Percentiles rank a stretch among this genome's conserved stretches.
These are phyloP conservation scores for Sorex araneus DNA, from an alignment of 2,113 vertebrate species.

Conservation along the genomic window DNA sequence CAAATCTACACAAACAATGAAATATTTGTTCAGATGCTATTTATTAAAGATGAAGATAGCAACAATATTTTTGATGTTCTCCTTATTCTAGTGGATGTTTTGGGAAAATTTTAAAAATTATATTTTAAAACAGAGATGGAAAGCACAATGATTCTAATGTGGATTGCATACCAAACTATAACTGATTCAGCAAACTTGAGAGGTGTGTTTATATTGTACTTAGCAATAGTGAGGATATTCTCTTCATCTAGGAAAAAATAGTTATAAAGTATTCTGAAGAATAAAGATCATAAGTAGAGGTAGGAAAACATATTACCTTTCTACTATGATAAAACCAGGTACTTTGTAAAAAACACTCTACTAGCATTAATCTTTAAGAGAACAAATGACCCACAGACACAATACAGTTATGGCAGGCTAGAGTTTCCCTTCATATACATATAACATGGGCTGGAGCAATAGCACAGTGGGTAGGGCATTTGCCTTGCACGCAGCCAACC, in stretches of 20 bases:
- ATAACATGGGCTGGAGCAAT: no score
- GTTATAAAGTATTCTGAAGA: neutral
- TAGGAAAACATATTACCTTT: neutral
- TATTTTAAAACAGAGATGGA: no score
- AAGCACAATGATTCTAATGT: neutral
- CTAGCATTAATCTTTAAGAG: constrained; percentile 1
- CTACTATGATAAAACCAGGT: neutral
- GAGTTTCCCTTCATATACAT: neutral
- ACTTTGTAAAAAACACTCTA: neutral
- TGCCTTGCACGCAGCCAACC: no score
- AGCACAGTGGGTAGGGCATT: no score
- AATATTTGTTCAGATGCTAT: neutral
- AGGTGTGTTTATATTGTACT: neutral
- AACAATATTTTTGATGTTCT: no score
- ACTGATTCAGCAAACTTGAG: neutral
- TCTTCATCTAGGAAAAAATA: neutral
- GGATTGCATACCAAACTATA: neutral
- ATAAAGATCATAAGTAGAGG: neutral
- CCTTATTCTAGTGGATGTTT: no score
- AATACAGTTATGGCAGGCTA: neutral
- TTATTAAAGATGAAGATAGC: no score
- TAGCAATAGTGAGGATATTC: fast-evolving
- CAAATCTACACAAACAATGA: neutral
- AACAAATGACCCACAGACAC: neutral
- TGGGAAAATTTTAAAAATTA: no score